Conservation (phyloP, 1,140 invertebrate genomes). For the Caenorhabditis brenneri region DNA sequence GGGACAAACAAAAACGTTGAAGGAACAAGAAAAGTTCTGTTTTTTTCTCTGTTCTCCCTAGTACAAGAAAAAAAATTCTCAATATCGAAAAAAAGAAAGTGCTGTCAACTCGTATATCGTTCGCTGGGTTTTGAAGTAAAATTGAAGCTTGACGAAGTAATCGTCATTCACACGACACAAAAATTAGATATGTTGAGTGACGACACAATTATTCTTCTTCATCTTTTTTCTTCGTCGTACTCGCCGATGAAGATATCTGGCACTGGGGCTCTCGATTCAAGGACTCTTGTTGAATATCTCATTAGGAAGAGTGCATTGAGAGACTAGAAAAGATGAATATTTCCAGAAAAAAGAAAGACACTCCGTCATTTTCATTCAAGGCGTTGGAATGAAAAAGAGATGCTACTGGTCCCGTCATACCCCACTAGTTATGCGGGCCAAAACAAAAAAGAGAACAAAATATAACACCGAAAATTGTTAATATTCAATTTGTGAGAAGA, state of each 20-base stretch:
- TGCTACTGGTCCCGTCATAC: no score
- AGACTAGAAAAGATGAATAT: background rate
- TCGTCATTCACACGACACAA: background rate
- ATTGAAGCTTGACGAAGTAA: background rate
- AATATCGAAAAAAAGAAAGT: background rate
- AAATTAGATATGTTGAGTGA: conserved; percentile 36
- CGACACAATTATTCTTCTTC: background rate
- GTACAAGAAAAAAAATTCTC: background rate
- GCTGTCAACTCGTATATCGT: background rate
- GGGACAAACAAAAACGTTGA: no score
- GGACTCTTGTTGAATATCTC: conserved; percentile 34
- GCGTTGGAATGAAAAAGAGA: background rate
- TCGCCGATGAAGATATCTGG: conserved; percentile 19
- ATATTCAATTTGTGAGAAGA: no score
- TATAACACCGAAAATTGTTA: no score
- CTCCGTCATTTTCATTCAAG: background rate
- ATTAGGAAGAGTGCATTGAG: conserved; percentile 8
- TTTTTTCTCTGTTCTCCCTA: background rate
- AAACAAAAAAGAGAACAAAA: no score
- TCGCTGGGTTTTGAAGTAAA: background rate
- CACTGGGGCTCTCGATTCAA: conserved; percentile 4
- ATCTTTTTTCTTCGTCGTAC: background rate
- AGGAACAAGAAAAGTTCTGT: no score
- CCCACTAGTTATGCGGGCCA: background rate
- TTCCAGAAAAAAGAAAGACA: background rate